Conservation (phyloP, 2,888 invertebrate genomes). For the Smittia sp. region DNA sequence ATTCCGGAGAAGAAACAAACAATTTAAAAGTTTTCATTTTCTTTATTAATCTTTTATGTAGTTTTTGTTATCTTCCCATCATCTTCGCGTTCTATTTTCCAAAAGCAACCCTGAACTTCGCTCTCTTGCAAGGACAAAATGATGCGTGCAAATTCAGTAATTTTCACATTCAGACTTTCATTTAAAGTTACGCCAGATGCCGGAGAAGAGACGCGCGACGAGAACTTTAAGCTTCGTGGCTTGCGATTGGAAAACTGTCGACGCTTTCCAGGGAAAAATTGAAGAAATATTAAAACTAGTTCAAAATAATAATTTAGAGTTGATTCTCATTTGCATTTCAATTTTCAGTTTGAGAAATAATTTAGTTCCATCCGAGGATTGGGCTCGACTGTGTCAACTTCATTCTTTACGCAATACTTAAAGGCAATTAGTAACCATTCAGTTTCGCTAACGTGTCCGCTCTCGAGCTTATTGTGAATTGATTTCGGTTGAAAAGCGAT, state of each 20-base stretch:
- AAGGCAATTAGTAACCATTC: not conserved
- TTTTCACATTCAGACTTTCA: constrained; percentile 8
- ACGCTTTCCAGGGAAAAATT: too few species aligned
- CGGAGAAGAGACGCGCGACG: not conserved
- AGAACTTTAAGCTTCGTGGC: not conserved
- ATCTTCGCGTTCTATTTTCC: too few species aligned
- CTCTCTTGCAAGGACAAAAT: not conserved
- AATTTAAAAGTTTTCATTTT: too few species aligned
- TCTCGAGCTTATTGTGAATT: too few species aligned
- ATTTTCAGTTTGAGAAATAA: not conserved
- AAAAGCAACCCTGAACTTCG: too few species aligned
- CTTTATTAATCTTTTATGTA: too few species aligned
- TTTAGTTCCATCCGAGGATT: not conserved
- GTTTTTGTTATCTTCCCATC: not conserved
- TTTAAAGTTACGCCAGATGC: not conserved
- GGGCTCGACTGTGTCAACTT: not conserved
- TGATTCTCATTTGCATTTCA: not conserved
- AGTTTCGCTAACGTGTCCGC: too few species aligned
- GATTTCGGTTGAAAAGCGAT: too few species aligned
- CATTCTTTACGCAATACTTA: constrained; percentile 1
- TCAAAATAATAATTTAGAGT: constrained; percentile 4
- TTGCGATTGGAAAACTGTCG: not conserved
- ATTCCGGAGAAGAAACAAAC: too few species aligned
- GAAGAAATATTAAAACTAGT: not conserved
- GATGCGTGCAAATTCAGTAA: not conserved